Base-by-base conservation (phyloP, 35 echinoderm and acorn worm genomes). In the Ophiothrix spiculata region DNA sequence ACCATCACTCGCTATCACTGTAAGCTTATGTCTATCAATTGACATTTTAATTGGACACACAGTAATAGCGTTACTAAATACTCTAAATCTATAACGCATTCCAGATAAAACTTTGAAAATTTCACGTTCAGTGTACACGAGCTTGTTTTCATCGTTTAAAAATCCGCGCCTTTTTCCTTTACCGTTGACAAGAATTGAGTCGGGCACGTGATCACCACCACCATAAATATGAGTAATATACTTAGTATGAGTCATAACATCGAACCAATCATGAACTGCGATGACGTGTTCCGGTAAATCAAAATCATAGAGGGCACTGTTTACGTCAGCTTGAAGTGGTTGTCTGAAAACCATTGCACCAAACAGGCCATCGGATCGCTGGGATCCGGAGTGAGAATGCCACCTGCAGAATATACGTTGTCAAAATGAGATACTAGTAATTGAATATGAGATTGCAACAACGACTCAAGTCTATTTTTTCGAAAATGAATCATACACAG, bases 1-100 rank as follows among this genome's bases (percentile, higher is more conserved):
- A 13, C 91, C 87, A 39, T 93, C 91, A 1, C 12, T 93, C 16
- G 74, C 76, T 11, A 93, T 85, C n/a, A 88, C 40, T 11, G 76
- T 77, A 2, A 93, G 75, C 29, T 37, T 40, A 32, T 93, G 91
- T 16, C 41, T 36, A 49, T 93, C 86, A 0, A 93, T 35, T 3
- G 91, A 89, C 17, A 93, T 38, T 54, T 89, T 40, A 14, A 93
- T 6, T 12, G 38, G 49, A 49, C 91, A 88, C 0, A 36, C 38
- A 32, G 82, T 81, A 32, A 73, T 38, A 36, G 11, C 77, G 74
- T 88, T 93, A 23, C 86, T 81, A 23, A 93, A 84, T 0, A 84
- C 40, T 12, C 91, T 73, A 34, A 93, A 85, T 0, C 91, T 64
- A 38, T 88, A 89, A 31, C 81, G 75, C 19, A 39, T 49, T 33